Base-by-base conservation (phyloP, 1,140 invertebrate species). In the Hyphantria cunea region DNA sequence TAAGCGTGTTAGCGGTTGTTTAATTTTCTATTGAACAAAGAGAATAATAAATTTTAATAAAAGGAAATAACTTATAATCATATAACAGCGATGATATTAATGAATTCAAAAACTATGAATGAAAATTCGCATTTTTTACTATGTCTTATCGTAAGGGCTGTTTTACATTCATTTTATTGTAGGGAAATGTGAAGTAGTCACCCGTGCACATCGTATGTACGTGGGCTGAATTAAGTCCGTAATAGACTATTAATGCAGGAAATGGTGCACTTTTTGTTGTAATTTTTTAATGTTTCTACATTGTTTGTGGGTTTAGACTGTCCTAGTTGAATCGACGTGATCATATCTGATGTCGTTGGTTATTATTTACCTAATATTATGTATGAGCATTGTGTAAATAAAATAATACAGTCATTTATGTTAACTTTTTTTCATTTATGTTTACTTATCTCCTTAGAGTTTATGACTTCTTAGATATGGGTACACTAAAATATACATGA, bases 21-120 rank as follows among this genome's bases (percentile, higher is more conserved):
- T 13, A 17, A 45, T 47, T 34, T 15, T 0, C 42, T 13, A 47
- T n/a, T 55, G 25, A 55, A 33, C n/a, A 42, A 41, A 55, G 41
- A 55, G 45, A 55, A 55, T 55, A 31, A 25, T 13, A 34, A 14
- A 17, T 13, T 55, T 33, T 15, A 12, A 47, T 55, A 55, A 10
- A 8, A 45, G 32, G 53, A 55, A 55, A 45, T 13, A 15, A 12
- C 11, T 0, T 42, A 55, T 55, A 45, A 44, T 12, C 53, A 55
- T 55, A 55, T 55, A 45, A 55, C 34, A 55, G 44, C 53, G 25
- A 55, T 55, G 45, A 45, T 55, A 55, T 55, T 55, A 47, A 45
- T 25, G 45, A 55, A 55, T 41, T 45, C 13, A 45, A 44, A 55
- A 47, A 55, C 53, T 45, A 55, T 55, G 53, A 55, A 39, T 33